Conservation (phyloP, 2,113 vertebrate genomes). For the Trogon melanurus region DNA sequence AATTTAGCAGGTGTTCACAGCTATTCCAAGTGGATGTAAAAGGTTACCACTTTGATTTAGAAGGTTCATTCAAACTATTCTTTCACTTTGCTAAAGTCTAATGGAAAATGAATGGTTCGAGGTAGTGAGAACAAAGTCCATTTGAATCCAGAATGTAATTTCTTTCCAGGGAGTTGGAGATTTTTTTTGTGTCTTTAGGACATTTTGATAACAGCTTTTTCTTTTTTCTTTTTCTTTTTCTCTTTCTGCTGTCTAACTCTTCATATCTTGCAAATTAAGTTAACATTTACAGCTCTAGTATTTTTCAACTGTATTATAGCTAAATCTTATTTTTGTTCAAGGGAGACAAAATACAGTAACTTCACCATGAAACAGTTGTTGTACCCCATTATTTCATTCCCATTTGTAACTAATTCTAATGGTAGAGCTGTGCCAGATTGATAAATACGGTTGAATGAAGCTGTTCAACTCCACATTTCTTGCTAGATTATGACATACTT, state of each 20-base stretch:
- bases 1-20: conserved; percentile 62
- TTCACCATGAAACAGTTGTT: background rate
- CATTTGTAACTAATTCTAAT: background rate
- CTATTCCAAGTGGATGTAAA: conserved; percentile 16
- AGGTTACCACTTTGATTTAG: conserved; percentile 62
- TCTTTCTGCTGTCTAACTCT: background rate
- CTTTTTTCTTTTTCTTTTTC: no score
- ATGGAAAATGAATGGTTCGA: conserved; percentile 49
- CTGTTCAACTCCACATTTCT: background rate
- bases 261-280: background rate
- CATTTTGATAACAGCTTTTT: background rate
- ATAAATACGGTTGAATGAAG: background rate
- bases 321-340: background rate
- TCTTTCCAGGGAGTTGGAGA: background rate
- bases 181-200: background rate
- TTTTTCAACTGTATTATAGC: background rate
- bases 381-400: background rate
- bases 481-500: background rate
- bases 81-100: conserved; percentile 37
- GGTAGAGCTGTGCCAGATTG: background rate
- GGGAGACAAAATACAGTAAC: background rate
- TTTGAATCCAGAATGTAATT: background rate
- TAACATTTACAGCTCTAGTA: background rate
- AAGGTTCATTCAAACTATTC: conserved; percentile 44
- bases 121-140: conserved; percentile 25